A percentile compares a stretch with the other conserved stretches of the same genome.
Conservation (phyloP, 2,888 invertebrate species). For the Didymodactylos carnosus region DNA sequence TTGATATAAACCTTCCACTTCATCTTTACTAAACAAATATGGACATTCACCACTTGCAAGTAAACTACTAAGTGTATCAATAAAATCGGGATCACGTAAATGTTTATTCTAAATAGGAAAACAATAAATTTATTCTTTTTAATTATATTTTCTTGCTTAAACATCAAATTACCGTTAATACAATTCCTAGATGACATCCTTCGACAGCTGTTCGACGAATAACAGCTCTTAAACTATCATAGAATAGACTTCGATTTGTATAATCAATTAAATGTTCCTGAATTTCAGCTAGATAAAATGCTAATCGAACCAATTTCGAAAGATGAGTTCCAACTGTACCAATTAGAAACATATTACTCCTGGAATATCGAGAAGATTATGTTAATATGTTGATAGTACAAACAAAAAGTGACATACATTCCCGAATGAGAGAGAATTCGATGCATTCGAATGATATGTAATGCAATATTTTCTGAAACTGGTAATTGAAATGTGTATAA, state of each 20-base stretch:
- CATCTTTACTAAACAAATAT: slow-evolving; percentile 34
- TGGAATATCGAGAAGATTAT: slow-evolving; percentile 17
- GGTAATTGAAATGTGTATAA: slow-evolving; percentile 28
- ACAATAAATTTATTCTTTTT: not conserved
- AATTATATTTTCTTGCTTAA: not conserved
- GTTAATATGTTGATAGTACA: not conserved
- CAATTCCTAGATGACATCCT: slow-evolving; percentile 28
- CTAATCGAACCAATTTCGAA: slow-evolving; percentile 29
- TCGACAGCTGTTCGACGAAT: slow-evolving; percentile 31
- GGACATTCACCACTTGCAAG: slow-evolving; percentile 32
- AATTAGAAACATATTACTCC: slow-evolving; percentile 31
- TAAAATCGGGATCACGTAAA: slow-evolving; percentile 26
- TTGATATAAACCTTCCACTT: slow-evolving; percentile 32
- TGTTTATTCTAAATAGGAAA: slow-evolving; percentile 19
- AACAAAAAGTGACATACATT: slow-evolving; percentile 21
- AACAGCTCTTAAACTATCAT: slow-evolving; percentile 33
- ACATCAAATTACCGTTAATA: slow-evolving; percentile 26
- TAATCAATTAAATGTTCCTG: slow-evolving; percentile 29
- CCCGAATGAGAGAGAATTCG: slow-evolving; percentile 30
- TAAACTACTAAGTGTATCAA: slow-evolving; percentile 33
- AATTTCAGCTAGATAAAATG: slow-evolving; percentile 31
- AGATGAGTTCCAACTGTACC: slow-evolving; percentile 32
- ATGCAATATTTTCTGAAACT: slow-evolving; percentile 29
- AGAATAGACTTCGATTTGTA: slow-evolving; percentile 29
- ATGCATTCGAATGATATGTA: slow-evolving; percentile 29